A percentile compares a stretch with the other conserved stretches of the same genome.
Evolutionary conservation across 2,797 vertebrate species (phyloP).

Genomic region (Anabas testudineus): DNA sequence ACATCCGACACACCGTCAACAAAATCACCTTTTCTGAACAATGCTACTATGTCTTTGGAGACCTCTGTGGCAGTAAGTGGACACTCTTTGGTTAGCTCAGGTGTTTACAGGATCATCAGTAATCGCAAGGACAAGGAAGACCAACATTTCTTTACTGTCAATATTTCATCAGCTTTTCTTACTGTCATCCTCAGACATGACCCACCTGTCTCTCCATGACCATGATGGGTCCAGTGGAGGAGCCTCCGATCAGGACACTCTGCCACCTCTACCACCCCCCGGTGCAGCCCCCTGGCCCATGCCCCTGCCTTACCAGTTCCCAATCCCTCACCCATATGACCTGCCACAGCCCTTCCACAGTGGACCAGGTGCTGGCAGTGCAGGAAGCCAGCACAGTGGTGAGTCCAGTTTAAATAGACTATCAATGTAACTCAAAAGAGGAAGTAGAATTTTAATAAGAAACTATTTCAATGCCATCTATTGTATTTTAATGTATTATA

Average conservation of each 20-base stretch:
- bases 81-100: neutral
- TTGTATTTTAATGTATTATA: too few species aligned
- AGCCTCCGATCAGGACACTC: constrained; percentile 97
- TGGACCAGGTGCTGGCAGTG: constrained; percentile 90
- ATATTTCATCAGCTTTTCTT: neutral
- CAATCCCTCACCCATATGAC: constrained; percentile 93
- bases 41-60: constrained; percentile 98
- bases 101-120: neutral
- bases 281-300: constrained; percentile 96
- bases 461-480: too few species aligned
- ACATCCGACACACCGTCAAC: constrained; percentile 98
- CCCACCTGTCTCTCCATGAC: constrained; percentile 94
- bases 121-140: neutral
- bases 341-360: constrained; percentile 89
- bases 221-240: constrained; percentile 97
- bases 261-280: constrained; percentile 95
- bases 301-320: constrained; percentile 96
- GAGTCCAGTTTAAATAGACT: constrained; percentile 51
- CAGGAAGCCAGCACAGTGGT: constrained; percentile 98
- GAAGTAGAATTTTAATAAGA: too few species aligned
- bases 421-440: too few species aligned
- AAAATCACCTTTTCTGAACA: constrained; percentile 99
- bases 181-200: constrained; percentile 88
- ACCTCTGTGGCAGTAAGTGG: constrained; percentile 95
- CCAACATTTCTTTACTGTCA: neutral